Evolutionary conservation across 2,113 vertebrate genomes (phyloP).

Genomic region (Ailurus styani): DNA sequence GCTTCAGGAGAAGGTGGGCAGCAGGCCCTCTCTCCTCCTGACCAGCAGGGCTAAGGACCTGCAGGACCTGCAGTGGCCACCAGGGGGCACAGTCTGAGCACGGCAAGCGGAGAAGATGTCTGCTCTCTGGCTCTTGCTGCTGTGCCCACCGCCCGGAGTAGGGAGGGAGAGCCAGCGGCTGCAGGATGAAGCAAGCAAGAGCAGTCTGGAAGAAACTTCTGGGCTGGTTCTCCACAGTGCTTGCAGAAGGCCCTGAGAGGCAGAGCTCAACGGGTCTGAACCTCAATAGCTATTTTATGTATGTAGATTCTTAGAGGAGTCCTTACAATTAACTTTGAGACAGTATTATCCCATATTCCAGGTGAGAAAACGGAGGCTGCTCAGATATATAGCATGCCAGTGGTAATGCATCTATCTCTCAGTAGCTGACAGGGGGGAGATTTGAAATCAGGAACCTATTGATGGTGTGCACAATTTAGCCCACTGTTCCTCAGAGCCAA

Average conservation of each 20-base stretch:
- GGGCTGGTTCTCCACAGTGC: accelerated
- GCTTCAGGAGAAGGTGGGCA: background rate
- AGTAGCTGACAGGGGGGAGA: background rate
- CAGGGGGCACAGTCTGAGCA: background rate
- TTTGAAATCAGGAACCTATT: background rate
- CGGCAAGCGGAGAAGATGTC: accelerated
- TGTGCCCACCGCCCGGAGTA: accelerated
- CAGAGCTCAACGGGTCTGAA: background rate
- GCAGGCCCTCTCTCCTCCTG: accelerated
- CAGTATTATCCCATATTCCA: background rate
- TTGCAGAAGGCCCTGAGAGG: background rate
- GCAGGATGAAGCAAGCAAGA: background rate
- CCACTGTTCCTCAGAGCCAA: accelerated
- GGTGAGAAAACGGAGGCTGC: background rate
- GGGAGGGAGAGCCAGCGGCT: accelerated
- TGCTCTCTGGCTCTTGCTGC: accelerated
- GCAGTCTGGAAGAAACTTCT: background rate
- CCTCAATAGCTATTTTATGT: background rate
- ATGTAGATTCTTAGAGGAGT: background rate
- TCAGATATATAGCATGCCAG: accelerated
- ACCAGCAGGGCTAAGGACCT: accelerated
- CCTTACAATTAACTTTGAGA: background rate
- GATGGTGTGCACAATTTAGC: too few relatives aligned
- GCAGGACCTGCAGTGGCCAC: background rate
- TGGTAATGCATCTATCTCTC: accelerated